phyloP scores from a whole-genome alignment of 1,140 invertebrate genomes.

The Rhagoletis pomonella region DNA sequence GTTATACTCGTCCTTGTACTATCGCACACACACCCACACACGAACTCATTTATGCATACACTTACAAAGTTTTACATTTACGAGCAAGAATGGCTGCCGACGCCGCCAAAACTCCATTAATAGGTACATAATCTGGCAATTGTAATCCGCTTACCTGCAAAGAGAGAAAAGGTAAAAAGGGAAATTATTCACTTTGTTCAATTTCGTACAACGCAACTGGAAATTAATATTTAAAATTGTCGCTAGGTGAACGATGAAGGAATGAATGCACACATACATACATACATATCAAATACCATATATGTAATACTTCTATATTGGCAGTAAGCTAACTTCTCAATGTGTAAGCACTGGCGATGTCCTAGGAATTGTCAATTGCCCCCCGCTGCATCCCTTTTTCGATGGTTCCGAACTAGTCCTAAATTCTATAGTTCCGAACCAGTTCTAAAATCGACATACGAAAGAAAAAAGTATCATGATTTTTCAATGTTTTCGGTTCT shows the following conservation, averaged over 20 bases:
- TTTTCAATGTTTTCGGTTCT: too few relatives aligned
- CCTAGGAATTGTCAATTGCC: too few relatives aligned
- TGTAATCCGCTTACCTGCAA: constrained; percentile 52
- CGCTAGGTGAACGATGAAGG: neutral
- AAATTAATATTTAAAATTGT: constrained; percentile 53
- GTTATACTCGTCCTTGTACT: neutral
- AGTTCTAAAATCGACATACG: too few relatives aligned
- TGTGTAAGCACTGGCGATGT: too few relatives aligned
- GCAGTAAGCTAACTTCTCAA: too few relatives aligned
- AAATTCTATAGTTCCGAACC: too few relatives aligned
- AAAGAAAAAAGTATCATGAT: too few relatives aligned
- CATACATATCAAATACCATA: too few relatives aligned
- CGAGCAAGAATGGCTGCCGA: neutral
- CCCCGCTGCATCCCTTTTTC: too few relatives aligned
- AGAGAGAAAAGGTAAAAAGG: constrained; percentile 7
- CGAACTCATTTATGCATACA: neutral
- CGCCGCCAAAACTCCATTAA: constrained; percentile 31
- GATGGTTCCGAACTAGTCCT: too few relatives aligned
- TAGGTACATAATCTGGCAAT: constrained; percentile 50
- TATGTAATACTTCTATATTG: too few relatives aligned
- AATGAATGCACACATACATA: neutral
- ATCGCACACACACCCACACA: neutral
- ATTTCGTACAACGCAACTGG: constrained; percentile 29
- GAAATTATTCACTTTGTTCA: constrained; percentile 51
- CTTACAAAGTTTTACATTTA: constrained; percentile 22